Base-by-base conservation (phyloP, 2,113 vertebrate genomes). In the Poeciliopsis turrubarensis region DNA sequence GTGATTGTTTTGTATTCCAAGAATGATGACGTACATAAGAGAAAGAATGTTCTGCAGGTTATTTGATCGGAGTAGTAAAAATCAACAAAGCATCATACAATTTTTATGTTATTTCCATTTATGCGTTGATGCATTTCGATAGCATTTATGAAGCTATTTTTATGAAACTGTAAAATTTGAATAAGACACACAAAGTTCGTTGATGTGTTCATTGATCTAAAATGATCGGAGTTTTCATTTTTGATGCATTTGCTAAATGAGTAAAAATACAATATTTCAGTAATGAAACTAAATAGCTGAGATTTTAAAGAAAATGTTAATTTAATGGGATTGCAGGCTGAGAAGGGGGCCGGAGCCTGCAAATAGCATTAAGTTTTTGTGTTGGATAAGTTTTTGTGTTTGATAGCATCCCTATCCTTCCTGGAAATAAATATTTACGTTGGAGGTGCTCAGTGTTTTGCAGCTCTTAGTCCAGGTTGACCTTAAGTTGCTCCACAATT, bases 401-500 rank as follows among this genome's bases (percentile, higher is more conserved):
- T 26, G 32, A 34, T 15, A 25, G 14, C 9, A 25, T 31, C 12
- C 14, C 25, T 3, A 22, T 3, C 4, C 22, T 70, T 19, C 5
- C n/a, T 75, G 34, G 17, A 74, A 37, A 31, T 65, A 4, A 60
- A 10, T 8, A 51, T 60, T 22, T 3, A 37, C n/a, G 13, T 13
- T 57, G 51, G 44, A 41, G 25, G 17, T 4, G 0, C 34, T 17
- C 39, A 54, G 25, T 29, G 41, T 57, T 72, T 70, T 11, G 26
- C 57, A 29, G 9, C 72, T 61, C 26, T n/a, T 7, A 30, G 34
- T 57, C 63, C 74, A 64, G 65, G 66, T 54, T 81, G 79, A 90
- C 77, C 77, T 79, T 31, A 44, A 76, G 72, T 84, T 64, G 31
- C 77, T 71, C 72, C 82, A 73, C 78, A 37, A 74, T 57, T 73